Base-by-base conservation (phyloP, 2,888 invertebrate species). In the Napeogenes sylphis region DNA sequence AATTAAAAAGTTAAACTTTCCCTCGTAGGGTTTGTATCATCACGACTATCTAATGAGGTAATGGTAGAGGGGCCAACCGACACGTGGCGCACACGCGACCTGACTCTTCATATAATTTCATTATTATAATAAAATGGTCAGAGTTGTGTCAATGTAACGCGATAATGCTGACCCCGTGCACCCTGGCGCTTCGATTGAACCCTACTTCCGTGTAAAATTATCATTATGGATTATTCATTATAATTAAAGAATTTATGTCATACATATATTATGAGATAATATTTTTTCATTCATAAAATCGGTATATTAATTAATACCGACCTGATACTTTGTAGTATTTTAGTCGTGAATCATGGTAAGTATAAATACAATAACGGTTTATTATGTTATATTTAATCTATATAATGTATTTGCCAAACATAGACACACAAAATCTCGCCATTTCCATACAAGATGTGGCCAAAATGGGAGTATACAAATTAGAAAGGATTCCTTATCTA, bases 91-190 rank as follows among this genome's bases (percentile, higher is more conserved):
- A 68, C 87, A 85, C 87, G 84, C 87, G 84, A 70, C 76, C 79
- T 21, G 77, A 71, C 70, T 73, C 73, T 74, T 72, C 75, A 77
- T 77, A 87, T 89, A 85, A 87, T 87, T 87, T 85, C 83, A 88
- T 88, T 89, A 86, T 86, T 82, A 83, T 84, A 87, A 87, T 87
- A 85, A 87, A 87, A 85, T 77, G 77, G 76, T 84, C 84, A 85
- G 87, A 87, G 77, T 84, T 84, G 85, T 64, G 63, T 87, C 86
- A 88, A 86, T 85, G 78, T 75, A 83, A 76, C 85, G 83, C 85
- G 85, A 78, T 79, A 75, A 74, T 75, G 69, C 73, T 74, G 75
- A 77, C 79, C 82, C 78, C 74, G 64, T 73, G 71, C 72, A 67
- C 69, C 70, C 67, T 69, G 64, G 73, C 61, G 60, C 55, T 58